These are phyloP conservation scores for Notothenia coriiceps DNA, from an alignment of 2,113 vertebrate species.

Conservation along the genomic window DNA sequence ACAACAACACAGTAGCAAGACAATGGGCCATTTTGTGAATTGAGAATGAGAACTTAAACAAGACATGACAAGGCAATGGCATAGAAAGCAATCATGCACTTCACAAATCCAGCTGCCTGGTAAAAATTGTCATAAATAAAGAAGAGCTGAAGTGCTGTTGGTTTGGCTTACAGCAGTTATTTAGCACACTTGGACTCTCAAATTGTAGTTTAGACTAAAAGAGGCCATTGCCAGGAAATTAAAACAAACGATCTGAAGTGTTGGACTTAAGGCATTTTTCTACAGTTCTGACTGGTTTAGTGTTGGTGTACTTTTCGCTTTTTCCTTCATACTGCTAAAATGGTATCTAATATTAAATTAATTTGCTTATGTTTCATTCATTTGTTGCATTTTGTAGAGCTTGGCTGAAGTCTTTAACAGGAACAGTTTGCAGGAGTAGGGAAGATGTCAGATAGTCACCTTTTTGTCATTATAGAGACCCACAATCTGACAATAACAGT, in stretches of 20 bases:
- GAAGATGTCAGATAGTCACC: neutral
- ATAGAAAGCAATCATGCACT: neutral
- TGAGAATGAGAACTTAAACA: conserved; percentile 19
- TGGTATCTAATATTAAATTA: neutral
- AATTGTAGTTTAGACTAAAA: neutral
- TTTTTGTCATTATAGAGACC: neutral
- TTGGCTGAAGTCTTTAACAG: neutral
- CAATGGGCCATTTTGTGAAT: conserved; percentile 39
- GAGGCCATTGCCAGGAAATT: neutral
- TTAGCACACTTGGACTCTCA: conserved; percentile 8
- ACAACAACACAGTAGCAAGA: conserved; percentile 43
- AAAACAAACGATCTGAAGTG: neutral
- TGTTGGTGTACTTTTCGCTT: neutral
- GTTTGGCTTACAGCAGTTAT: neutral
- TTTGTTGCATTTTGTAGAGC: neutral
- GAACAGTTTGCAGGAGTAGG: neutral
- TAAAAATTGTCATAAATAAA: conserved; percentile 35
- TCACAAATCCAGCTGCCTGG: conserved; percentile 5
- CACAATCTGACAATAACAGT: neutral
- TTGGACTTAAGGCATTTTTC: neutral
- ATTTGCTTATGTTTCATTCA: neutral
- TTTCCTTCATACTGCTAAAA: neutral
- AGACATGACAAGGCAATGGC: conserved; percentile 30
- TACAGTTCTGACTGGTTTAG: neutral
- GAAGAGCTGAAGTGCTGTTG: conserved; percentile 11